Evolutionary conservation across 2,888 invertebrate species (phyloP).

Genomic region (Hybos culiciformis): DNA sequence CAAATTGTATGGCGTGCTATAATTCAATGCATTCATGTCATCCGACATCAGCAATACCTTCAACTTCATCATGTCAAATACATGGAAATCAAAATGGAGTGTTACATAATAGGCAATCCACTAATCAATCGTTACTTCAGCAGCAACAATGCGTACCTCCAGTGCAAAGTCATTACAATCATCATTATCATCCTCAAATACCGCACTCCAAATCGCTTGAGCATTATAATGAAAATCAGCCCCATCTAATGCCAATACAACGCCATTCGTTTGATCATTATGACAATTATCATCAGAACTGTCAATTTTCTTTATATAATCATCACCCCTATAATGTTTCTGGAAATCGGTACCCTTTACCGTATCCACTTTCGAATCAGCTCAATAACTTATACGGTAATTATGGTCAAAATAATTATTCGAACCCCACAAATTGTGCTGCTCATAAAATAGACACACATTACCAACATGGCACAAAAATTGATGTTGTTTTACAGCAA

Average conservation of each 20-base stretch:
- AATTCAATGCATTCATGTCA: constrained; percentile 9
- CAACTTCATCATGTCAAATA: constrained; percentile 15
- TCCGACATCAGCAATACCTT: constrained; percentile 3
- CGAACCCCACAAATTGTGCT: too few species aligned
- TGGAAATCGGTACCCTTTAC: constrained; percentile 33
- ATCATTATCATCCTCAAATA: constrained; percentile 20
- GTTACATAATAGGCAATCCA: background rate
- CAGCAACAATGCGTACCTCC: background rate
- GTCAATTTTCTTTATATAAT: constrained; percentile 10
- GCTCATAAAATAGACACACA: too few species aligned
- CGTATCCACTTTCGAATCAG: constrained; percentile 32
- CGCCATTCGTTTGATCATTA: constrained; percentile 36
- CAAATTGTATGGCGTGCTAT: constrained; percentile 7
- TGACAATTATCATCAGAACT: constrained; percentile 23
- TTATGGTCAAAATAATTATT: constrained; percentile 23
- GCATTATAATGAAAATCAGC: constrained; percentile 30
- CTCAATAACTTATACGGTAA: constrained; percentile 19
- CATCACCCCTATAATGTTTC: constrained; percentile 31
- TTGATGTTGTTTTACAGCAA: too few species aligned
- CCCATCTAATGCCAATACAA: constrained; percentile 23
- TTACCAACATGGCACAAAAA: too few species aligned
- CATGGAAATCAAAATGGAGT: constrained; percentile 2
- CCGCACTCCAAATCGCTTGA: constrained; percentile 35
- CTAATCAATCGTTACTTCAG: background rate
- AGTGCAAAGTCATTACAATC: background rate